Conservation (phyloP, 2,797 vertebrate species). For the Chromis chromis region DNA sequence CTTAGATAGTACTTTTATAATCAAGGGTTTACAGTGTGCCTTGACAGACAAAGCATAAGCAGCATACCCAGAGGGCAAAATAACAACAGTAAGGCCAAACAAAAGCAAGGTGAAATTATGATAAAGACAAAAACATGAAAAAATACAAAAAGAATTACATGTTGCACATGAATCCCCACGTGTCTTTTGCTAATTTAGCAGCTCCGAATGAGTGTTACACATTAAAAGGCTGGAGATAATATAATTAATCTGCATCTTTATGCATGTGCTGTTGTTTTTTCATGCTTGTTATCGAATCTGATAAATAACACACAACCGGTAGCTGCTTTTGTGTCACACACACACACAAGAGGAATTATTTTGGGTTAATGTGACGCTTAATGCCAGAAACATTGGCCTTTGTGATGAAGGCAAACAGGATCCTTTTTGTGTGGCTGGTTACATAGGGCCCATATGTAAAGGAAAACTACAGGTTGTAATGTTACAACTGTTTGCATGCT, state of each 20-base stretch:
- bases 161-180: no score
- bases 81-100: no score
- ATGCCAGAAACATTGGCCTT: conserved; percentile 39
- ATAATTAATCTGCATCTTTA: conserved; percentile 30
- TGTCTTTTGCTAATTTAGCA: conserved; percentile 20
- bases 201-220: conserved; percentile 25
- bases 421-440: conserved; percentile 42
- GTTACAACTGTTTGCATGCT: conserved; percentile 82
- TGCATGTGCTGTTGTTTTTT: conserved; percentile 29
- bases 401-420: conserved; percentile 55
- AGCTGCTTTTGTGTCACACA: conserved; percentile 15
- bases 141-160: no score
- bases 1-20: no score
- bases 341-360: conserved; percentile 12
- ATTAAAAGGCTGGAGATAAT: conserved; percentile 24
- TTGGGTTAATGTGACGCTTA: conserved; percentile 20
- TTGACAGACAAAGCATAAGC: no score
- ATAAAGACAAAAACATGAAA: no score
- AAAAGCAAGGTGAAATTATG: no score
- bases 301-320: conserved; percentile 26
- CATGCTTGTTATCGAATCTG: neutral
- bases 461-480: conserved; percentile 82
- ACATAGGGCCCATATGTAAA: conserved; percentile 61
- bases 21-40: no score
- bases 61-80: no score